Conservation (phyloP, 2,888 invertebrate genomes). For the Phengaris alcon region DNA sequence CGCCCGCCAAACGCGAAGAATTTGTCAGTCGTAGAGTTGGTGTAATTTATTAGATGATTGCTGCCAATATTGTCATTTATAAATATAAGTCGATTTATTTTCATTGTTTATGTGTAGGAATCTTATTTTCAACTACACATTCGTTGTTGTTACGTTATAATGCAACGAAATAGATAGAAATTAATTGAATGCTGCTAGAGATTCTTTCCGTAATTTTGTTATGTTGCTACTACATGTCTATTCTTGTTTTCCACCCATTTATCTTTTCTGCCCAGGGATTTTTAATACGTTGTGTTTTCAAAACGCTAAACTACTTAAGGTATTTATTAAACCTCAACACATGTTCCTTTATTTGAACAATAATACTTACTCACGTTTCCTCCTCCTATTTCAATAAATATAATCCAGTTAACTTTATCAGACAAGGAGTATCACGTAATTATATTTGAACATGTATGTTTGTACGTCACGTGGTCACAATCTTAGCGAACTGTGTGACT, state of each 20-base stretch:
- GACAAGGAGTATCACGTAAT: background rate
- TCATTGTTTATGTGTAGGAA: background rate
- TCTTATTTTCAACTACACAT: background rate
- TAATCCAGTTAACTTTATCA: background rate
- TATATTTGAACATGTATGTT: background rate
- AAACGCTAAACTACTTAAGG: too few species aligned
- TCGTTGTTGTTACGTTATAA: background rate
- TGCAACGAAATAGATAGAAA: background rate
- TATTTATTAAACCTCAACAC: background rate
- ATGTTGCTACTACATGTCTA: too few species aligned
- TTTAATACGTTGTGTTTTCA: too few species aligned
- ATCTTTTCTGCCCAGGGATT: too few species aligned
- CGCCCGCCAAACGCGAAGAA: conserved; percentile 26
- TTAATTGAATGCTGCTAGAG: background rate
- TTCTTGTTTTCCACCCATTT: too few species aligned
- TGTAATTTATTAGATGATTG: conserved; percentile 27
- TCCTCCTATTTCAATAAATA: background rate
- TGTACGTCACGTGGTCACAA: background rate
- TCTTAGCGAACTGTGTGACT: background rate
- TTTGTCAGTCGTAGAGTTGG: conserved; percentile 17
- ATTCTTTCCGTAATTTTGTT: background rate
- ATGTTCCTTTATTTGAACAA: background rate
- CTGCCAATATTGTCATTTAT: conserved; percentile 30
- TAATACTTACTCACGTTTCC: background rate
- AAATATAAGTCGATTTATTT: conserved; percentile 26